Conservation (phyloP, 2,113 vertebrate genomes). For the Aspiorhynchus laticeps region DNA sequence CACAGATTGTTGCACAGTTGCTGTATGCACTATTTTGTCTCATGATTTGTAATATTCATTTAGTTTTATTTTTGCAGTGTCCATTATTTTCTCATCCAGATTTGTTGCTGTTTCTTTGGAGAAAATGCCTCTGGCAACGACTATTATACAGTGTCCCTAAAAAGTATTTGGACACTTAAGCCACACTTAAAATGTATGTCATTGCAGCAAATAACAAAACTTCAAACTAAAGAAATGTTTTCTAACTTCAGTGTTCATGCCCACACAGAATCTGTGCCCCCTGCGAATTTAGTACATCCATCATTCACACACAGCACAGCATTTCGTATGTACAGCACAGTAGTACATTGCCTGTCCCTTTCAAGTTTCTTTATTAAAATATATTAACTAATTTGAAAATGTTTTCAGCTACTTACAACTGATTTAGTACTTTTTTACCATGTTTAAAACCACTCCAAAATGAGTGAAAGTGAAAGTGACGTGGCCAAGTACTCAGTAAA, state of each 20-base stretch:
- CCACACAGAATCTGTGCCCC: background rate
- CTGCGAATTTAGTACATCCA: background rate
- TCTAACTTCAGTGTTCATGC: background rate
- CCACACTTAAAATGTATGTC: background rate
- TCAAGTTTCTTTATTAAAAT: background rate
- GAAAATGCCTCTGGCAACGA: background rate
- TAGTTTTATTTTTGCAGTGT: background rate
- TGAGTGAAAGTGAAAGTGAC: too few species aligned
- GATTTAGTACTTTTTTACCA: background rate
- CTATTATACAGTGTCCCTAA: background rate
- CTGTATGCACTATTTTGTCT: background rate
- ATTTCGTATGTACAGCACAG: too few species aligned
- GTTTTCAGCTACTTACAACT: background rate
- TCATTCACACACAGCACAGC: background rate
- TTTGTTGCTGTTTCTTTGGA: background rate
- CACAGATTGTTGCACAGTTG: background rate
- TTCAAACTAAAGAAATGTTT: background rate
- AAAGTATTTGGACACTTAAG: background rate
- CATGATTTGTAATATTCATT: background rate
- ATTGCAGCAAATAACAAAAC: background rate
- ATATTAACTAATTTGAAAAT: background rate
- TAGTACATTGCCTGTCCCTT: background rate
- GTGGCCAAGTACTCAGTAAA: too few species aligned
- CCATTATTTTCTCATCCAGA: background rate
- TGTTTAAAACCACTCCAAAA: constrained; percentile 14